phyloP scores from a whole-genome alignment of 2,797 vertebrate genomes.

The Silurus aristotelis region DNA sequence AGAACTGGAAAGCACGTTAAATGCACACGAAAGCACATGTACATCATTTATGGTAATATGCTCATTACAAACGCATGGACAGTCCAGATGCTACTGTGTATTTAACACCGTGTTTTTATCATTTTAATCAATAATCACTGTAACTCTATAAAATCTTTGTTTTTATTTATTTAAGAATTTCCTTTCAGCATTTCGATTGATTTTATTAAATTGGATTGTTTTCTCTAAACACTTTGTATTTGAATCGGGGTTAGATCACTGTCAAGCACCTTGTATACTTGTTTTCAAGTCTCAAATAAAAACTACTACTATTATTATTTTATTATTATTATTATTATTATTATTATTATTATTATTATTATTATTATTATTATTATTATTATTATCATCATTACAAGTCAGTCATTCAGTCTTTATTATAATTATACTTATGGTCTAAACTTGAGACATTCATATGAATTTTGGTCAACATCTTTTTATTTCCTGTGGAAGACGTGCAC shows the following conservation, averaged over 20 bases:
- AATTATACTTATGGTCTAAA: too few species aligned
- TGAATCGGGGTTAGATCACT: neutral
- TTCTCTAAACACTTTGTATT: neutral
- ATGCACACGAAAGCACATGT: neutral
- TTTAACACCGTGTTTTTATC: neutral
- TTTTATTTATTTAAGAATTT: neutral
- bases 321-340: neutral
- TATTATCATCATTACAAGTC: neutral
- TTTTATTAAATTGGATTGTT: neutral
- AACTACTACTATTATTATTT: neutral
- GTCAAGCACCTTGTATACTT: neutral
- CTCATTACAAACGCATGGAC: neutral
- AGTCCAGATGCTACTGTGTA: neutral
- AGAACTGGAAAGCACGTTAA: neutral
- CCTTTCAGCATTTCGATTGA: neutral
- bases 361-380: neutral
- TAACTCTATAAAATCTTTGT: neutral
- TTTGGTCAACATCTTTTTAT: slow-evolving; percentile 21
- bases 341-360: slow-evolving; percentile 1
- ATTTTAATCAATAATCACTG: neutral
- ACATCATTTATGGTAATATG: neutral
- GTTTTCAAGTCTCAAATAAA: neutral
- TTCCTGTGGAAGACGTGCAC: slow-evolving; percentile 31
- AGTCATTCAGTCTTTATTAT: neutral
- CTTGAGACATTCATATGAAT: neutral